A percentile compares a stretch with the other conserved stretches of the same genome.
Conservation (phyloP, 2,888 invertebrate genomes). For the Cryptocephalus primarius region DNA sequence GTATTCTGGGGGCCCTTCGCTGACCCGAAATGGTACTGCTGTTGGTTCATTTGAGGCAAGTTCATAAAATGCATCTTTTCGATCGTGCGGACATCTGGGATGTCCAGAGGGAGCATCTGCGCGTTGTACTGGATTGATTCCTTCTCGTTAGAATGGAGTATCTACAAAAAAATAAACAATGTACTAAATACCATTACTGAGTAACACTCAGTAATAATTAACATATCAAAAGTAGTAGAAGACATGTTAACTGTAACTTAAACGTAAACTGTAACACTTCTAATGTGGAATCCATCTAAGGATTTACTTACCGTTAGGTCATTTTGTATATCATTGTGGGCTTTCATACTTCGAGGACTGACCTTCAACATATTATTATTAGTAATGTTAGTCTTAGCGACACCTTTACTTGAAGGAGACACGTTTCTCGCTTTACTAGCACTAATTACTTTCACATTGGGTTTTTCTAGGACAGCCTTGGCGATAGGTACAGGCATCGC, state of each 20-base stretch:
- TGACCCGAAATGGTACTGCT: conserved; percentile 1
- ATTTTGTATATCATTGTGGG: conserved; percentile 16
- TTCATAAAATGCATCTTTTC: conserved; percentile 41
- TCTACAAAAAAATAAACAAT: conserved; percentile 16
- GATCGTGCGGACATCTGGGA: conserved; percentile 40
- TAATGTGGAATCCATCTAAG: not conserved
- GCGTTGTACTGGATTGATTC: conserved; percentile 21
- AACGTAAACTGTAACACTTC: too few relatives aligned
- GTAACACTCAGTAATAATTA: too few relatives aligned
- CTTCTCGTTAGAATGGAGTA: conserved; percentile 22
- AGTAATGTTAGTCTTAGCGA: not conserved
- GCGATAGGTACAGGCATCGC: conserved; percentile 18
- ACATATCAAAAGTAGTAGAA: too few relatives aligned
- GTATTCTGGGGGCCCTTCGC: not conserved
- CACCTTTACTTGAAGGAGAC: conserved; percentile 4
- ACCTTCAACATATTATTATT: not conserved
- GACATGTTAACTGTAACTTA: too few relatives aligned
- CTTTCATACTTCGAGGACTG: too few relatives aligned
- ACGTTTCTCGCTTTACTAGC: conserved; percentile 7
- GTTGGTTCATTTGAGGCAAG: conserved; percentile 4
- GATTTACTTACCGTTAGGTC: conserved; percentile 23
- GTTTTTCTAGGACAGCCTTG: not conserved
- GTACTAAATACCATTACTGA: not conserved
- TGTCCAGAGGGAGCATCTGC: conserved; percentile 31
- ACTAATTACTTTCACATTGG: not conserved